Conservation (phyloP, 1,140 invertebrate genomes). For the Drosophila pallidifrons region DNA sequence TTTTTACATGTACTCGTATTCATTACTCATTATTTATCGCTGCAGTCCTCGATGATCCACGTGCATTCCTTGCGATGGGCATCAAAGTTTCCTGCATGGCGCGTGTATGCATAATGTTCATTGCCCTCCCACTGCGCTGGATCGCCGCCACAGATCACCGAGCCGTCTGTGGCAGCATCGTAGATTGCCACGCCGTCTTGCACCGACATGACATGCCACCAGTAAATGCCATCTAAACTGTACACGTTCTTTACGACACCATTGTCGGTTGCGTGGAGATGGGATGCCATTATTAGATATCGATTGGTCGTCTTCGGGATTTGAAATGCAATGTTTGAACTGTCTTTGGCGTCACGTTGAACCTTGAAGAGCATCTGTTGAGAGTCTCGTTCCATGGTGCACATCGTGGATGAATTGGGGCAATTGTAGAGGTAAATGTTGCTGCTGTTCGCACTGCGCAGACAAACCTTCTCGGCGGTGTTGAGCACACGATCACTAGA, state of each 20-base stretch:
- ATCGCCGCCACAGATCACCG: conserved; percentile 66
- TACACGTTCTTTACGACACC: conserved; percentile 61
- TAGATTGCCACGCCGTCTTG: conserved; percentile 44
- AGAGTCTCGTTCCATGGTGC: conserved; percentile 50
- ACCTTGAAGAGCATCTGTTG: conserved; percentile 60
- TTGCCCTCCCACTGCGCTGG: conserved; percentile 46
- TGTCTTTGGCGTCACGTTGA: conserved; percentile 27
- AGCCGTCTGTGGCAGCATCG: conserved; percentile 41
- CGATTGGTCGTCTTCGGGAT: conserved; percentile 62
- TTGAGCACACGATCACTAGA: conserved; percentile 17
- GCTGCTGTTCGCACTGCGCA: conserved; percentile 51
- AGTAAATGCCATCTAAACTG: conserved; percentile 39
- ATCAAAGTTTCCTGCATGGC: conserved; percentile 7
- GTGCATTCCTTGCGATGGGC: conserved; percentile 55
- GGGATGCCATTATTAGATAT: conserved; percentile 53
- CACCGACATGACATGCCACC: conserved; percentile 52
- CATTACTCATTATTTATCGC: conserved; percentile 24
- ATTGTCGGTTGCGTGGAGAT: conserved; percentile 14
- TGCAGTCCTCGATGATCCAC: conserved; percentile 73
- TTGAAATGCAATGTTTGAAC: conserved; percentile 49
- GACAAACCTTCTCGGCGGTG: conserved; percentile 51
- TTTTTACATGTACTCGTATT: not conserved
- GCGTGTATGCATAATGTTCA: conserved; percentile 68
- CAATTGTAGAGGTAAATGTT: conserved; percentile 69
- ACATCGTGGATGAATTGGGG: conserved; percentile 58